Evolutionary conservation across 2,113 vertebrate species (phyloP).

Genomic region (Tragelaphus buxtoni): DNA sequence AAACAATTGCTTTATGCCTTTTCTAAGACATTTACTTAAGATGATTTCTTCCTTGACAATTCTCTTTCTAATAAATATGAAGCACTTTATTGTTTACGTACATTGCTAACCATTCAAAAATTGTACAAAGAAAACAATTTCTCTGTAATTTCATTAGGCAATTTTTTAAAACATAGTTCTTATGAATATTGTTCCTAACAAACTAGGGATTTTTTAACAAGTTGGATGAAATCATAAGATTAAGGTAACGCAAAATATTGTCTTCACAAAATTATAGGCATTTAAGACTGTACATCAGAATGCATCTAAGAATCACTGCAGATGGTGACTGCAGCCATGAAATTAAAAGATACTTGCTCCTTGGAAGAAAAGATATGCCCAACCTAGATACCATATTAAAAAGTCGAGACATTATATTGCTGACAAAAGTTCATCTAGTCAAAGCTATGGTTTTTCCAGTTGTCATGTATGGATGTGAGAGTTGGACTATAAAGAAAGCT

Average conservation of each 20-base stretch:
- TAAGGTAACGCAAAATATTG: background rate
- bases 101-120: background rate
- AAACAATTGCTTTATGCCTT: background rate
- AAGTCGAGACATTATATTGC: background rate
- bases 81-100: background rate
- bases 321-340: background rate
- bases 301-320: background rate
- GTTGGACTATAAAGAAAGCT: background rate
- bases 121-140: background rate
- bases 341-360: background rate
- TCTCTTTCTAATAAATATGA: background rate
- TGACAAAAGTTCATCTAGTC: background rate
- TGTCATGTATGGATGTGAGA: background rate
- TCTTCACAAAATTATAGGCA: background rate
- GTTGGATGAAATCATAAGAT: background rate
- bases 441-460: background rate
- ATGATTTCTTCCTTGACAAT: background rate
- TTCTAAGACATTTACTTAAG: background rate
- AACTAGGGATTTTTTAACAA: background rate
- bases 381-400: background rate
- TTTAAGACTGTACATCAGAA: background rate
- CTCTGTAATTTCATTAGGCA: background rate
- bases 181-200: background rate
- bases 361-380: background rate
- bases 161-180: background rate